Conservation (phyloP, 64 coral and sea anemone genomes). For the Pocillopora verrucosa region DNA sequence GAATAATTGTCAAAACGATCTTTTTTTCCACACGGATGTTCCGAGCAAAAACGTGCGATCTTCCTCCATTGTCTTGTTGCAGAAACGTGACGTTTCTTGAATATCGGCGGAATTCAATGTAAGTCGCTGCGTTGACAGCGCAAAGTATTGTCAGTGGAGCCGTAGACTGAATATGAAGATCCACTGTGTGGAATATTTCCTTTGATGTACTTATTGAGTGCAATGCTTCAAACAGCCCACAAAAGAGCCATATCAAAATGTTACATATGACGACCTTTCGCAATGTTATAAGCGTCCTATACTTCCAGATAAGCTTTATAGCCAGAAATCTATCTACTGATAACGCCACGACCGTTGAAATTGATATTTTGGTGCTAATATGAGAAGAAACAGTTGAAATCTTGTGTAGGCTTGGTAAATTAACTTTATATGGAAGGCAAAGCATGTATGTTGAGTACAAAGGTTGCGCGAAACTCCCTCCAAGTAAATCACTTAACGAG, state of each 20-base stretch:
- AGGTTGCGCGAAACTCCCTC: conserved; percentile 49
- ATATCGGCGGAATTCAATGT: conserved; percentile 66
- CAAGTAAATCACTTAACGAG: conserved; percentile 68
- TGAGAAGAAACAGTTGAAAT: conserved; percentile 51
- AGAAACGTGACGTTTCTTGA: conserved; percentile 63
- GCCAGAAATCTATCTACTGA: conserved; percentile 73
- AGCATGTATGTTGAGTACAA: conserved; percentile 55
- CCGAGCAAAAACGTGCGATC: background rate
- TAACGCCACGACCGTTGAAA: conserved; percentile 62
- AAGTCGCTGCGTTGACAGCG: conserved; percentile 47
- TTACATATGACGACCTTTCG: conserved; percentile 36
- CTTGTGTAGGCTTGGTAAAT: background rate
- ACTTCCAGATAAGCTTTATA: conserved; percentile 57
- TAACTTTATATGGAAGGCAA: background rate
- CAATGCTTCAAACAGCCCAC: conserved; percentile 53
- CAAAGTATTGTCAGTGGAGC: conserved; percentile 33
- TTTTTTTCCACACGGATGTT: conserved; percentile 69
- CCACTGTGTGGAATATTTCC: conserved; percentile 48
- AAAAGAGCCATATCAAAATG: conserved; percentile 45
- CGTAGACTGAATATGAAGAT: conserved; percentile 77
- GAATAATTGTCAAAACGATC: conserved; percentile 54
- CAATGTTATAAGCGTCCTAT: conserved; percentile 48
- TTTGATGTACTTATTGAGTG: conserved; percentile 29
- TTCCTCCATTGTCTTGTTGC: background rate
- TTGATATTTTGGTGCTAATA: conserved; percentile 69